Evolutionary conservation across 1,140 invertebrate species (phyloP).

Genomic region (Dermatophagoides farinae): DNA sequence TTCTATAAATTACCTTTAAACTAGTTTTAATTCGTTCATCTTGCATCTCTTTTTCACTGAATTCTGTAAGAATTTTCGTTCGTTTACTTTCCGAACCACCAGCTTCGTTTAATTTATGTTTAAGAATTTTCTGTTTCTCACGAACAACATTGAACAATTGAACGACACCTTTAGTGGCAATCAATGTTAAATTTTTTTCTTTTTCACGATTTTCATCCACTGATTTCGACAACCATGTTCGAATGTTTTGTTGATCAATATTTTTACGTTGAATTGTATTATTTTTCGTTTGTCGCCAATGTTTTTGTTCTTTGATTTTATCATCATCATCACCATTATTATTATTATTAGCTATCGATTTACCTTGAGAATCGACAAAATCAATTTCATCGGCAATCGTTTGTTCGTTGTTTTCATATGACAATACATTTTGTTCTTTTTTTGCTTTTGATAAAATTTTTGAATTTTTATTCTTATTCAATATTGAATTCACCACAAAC

Average conservation of each 20-base stretch:
- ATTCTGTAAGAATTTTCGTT: slow-evolving; percentile 55
- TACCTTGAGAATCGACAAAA: slow-evolving; percentile 19
- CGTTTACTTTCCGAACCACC: slow-evolving; percentile 54
- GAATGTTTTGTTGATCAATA: too few relatives aligned
- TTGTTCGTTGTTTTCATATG: slow-evolving; percentile 26
- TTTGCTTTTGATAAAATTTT: slow-evolving; percentile 38
- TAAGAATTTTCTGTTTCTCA: slow-evolving; percentile 55
- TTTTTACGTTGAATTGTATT: too few relatives aligned
- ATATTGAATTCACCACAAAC: neutral
- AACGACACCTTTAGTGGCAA: slow-evolving; percentile 68
- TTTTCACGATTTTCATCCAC: slow-evolving; percentile 42
- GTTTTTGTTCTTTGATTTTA: slow-evolving; percentile 22
- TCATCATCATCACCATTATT: too few relatives aligned
- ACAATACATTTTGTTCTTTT: slow-evolving; percentile 26
- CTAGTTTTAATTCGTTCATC: neutral
- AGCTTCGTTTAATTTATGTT: slow-evolving; percentile 39
- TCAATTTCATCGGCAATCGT: slow-evolving; percentile 32
- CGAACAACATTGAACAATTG: slow-evolving; percentile 75
- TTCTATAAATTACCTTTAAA: too few relatives aligned
- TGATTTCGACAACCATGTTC: slow-evolving; percentile 43
- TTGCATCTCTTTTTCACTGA: slow-evolving; percentile 39
- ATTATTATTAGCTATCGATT: slow-evolving; percentile 19
- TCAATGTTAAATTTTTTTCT: slow-evolving; percentile 51
- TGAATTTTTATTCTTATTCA: slow-evolving; percentile 39
- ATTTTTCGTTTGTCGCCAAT: slow-evolving; percentile 11